Evolutionary conservation across 2,797 vertebrate species (phyloP), one percentile per base, ranked within the genome.

Genomic region (Aphelocoma californica): DNA sequence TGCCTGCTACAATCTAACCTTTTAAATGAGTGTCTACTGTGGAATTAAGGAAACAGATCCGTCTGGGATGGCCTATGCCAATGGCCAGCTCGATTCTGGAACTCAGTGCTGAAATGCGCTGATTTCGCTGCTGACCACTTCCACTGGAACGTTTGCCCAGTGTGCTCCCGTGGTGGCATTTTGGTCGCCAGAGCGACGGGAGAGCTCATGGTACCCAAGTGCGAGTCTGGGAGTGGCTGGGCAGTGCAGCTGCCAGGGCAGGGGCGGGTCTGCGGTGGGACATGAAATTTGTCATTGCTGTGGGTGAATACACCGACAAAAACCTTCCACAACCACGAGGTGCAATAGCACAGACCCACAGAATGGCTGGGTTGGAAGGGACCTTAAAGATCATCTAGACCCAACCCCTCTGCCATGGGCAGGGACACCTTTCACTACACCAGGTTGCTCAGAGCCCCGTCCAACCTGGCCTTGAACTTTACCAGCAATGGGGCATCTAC

Each of bases 131-230:
- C 47, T 10, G 32, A 23, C 11, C 32, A 3, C 10, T 36, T 28
- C 31, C 23, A 11, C 9, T 2, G 28, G 12, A 38, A n/a, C 10
- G 7, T 14, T 15, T 2, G 6, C 19, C 38, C 38, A 1, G 12
- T 0, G 9, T 0, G 21, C 24, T 64, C 36, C 8, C 3, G 17
- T 0, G 8, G 23, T 0, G 6, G 14, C 16, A 2, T 20, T 11
- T 20, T 2, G 53, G 28, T 6, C 2, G 7, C 34, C 4, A 7
- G 18, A 19, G 54, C 8, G 12, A 4, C 0, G 25, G n/a, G 18
- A 40, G 58, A 34, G 14, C 38, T 10, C 13, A 6, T 0, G 51
- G 65, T 12, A 2, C 13, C 44, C 32, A 26, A 13, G 28, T 0
- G 50, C 5, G 6, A 42, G 10, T 2, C 28, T 3, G 40, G 32